A percentile compares a stretch with the other conserved stretches of the same genome.
Evolutionary conservation across 1,140 invertebrate genomes (phyloP).

Genomic region (Mactra quadrangularis): DNA sequence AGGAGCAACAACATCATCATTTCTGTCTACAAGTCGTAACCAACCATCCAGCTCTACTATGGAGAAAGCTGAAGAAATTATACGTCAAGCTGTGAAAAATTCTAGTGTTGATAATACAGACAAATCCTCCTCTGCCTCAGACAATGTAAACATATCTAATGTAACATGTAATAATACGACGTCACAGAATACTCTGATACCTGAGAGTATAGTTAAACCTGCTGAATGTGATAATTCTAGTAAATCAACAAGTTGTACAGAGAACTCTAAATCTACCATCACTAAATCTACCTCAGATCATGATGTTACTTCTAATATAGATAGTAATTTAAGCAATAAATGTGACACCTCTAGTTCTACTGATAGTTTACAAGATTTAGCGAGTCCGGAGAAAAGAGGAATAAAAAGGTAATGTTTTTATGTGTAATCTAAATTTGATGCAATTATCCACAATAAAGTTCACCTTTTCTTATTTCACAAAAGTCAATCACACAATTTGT

Average conservation of each 20-base stretch:
- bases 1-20: constrained; percentile 52
- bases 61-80: constrained; percentile 51
- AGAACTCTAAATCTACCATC: not conserved
- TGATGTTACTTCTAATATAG: constrained; percentile 7
- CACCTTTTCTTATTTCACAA: too few species aligned
- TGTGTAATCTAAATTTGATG: too few species aligned
- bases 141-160: not conserved
- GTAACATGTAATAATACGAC: not conserved
- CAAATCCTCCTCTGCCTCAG: not conserved
- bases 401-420: constrained; percentile 59
- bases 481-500: too few species aligned
- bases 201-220: not conserved
- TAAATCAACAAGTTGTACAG: not conserved
- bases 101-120: constrained; percentile 32
- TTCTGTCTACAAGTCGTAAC: constrained; percentile 20
- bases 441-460: too few species aligned
- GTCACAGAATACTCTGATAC: not conserved
- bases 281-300: constrained; percentile 36
- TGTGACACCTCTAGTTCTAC: too few species aligned
- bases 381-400: constrained; percentile 58
- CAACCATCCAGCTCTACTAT: constrained; percentile 29
- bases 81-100: constrained; percentile 57
- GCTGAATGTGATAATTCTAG: constrained; percentile 23
- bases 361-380: not conserved
- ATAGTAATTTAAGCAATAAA: not conserved